Percentiles rank a stretch among this genome's conserved stretches.
Conservation (phyloP, 2,888 invertebrate genomes). For the Dichetophora obliterata region DNA sequence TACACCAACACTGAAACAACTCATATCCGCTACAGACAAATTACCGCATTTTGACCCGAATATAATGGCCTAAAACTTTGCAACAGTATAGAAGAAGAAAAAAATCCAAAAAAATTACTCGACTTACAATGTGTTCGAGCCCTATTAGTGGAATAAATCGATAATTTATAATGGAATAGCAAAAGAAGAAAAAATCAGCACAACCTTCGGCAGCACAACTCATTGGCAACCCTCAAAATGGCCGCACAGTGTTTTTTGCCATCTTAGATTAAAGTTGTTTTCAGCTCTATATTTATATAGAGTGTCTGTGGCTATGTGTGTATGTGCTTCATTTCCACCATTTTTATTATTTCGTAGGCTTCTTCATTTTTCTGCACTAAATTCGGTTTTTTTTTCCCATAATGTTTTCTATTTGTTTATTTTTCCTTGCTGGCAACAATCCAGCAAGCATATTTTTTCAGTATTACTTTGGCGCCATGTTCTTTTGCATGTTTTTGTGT, state of each 20-base stretch:
- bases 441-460: too few relatives aligned
- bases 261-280: too few relatives aligned
- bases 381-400: neutral
- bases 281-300: too few relatives aligned
- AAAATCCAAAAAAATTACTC: neutral
- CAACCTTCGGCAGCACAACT: neutral
- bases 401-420: neutral
- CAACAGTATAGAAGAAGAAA: neutral
- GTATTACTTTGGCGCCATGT: too few relatives aligned
- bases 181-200: neutral
- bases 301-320: too few relatives aligned
- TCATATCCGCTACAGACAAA: slow-evolving; percentile 37
- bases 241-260: neutral
- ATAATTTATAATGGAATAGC: neutral
- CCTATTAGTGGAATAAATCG: slow-evolving; percentile 22
- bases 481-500: too few relatives aligned
- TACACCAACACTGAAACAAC: slow-evolving; percentile 7
- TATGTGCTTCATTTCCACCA: neutral
- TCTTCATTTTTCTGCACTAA: neutral
- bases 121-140: neutral
- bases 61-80: slow-evolving; percentile 7
- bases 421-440: neutral
- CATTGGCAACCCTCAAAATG: neutral
- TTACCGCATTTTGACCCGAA: slow-evolving; percentile 34
- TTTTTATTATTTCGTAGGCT: neutral